Evolutionary conservation across 2,888 invertebrate genomes (phyloP), one percentile per base, ranked within the genome.

Genomic region (Taenaris catops): DNA sequence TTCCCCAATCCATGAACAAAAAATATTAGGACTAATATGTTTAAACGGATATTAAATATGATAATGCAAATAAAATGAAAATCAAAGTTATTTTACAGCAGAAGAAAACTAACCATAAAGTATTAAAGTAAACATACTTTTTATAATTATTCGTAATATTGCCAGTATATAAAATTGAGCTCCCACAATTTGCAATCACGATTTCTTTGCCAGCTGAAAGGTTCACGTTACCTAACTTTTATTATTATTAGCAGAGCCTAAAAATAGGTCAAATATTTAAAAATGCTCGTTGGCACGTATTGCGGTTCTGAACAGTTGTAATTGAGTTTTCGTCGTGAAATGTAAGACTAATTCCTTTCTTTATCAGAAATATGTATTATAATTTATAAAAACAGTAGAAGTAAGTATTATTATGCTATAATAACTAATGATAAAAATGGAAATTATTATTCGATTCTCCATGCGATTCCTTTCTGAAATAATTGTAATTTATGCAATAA

Each of bases 241-340:
- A 81, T 80, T 86, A 86, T 84, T 83, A 81, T 79, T 83, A 84
- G 84, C 72, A 51, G 55, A 55, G 62, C 60, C 80, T 83, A 86
- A 75, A 84, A 83, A 84, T 86, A 86, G 79, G 73, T 70, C 71
- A 78, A 72, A 84, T 73, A 78, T 83, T 78, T 79, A 78, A 80
- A 80, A 80, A 74, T 72, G 67, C 62, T 55, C 56, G 69, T 69
- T 79, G 79, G 76, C 79, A 71, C 74, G 70, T 55, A 64, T 69
- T 67, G 63, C 68, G 48, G 58, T 62, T 56, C 66, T 55, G 60
- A 62, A 53, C 58, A 58, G 57, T 65, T 64, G 70, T 73, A 71
- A 75, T 75, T 63, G 57, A 63, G 71, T 67, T 73, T 55, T 63
- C 63, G 45, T 29, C 23, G 35, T 25, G 35, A 36, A 40, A 33